Percentiles rank a stretch among this genome's conserved stretches.
Conservation (phyloP, 2,888 invertebrate genomes). For the Drosophila colorata region DNA sequence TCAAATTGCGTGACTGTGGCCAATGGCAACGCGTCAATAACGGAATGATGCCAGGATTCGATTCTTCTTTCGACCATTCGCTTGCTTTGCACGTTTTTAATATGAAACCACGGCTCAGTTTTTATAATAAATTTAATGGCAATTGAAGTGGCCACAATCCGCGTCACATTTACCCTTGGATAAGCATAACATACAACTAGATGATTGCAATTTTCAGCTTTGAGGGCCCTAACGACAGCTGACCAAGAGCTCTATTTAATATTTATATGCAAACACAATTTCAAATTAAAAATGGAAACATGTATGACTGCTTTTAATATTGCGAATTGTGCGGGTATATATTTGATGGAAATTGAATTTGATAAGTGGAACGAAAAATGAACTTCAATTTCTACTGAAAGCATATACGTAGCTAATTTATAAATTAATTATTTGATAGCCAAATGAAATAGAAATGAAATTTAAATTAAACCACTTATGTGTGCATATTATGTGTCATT, state of each 20-base stretch:
- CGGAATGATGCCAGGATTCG: conserved; percentile 21
- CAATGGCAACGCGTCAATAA: conserved; percentile 38
- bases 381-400: neutral
- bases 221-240: conserved; percentile 4
- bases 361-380: neutral
- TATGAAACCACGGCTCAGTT: conserved; percentile 43
- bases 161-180: conserved; percentile 13
- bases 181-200: conserved; percentile 4
- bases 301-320: neutral
- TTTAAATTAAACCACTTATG: neutral
- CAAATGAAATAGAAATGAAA: neutral
- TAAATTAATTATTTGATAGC: conserved; percentile 5
- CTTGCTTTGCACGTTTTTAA: conserved; percentile 67
- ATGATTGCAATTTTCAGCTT: conserved; percentile 8
- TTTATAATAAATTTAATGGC: conserved; percentile 28
- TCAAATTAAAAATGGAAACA: conserved; percentile 14
- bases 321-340: no score
- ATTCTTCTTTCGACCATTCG: conserved; percentile 28
- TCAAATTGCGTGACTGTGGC: conserved; percentile 30
- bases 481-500: neutral
- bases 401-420: neutral
- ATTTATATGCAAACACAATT: conserved; percentile 8
- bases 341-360: conserved; percentile 2
- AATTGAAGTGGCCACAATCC: conserved; percentile 41
- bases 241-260: conserved; percentile 8